A percentile compares a stretch with the other conserved stretches of the same genome.
Conservation (phyloP, 2,797 vertebrate species). For the Gallinago stenura region DNA sequence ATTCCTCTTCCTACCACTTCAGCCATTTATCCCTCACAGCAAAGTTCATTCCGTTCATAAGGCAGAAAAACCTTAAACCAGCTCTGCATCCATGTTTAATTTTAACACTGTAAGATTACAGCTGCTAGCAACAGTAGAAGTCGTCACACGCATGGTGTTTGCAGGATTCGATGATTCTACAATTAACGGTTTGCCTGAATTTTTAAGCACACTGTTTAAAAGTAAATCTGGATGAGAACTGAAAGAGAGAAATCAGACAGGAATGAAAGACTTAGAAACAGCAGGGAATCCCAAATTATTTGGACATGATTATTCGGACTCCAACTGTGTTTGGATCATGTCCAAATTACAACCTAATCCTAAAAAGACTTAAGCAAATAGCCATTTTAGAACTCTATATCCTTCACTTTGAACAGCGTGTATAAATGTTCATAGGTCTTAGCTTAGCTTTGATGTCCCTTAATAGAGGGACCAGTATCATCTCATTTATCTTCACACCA, state of each 20-base stretch:
- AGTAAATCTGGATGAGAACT: background rate
- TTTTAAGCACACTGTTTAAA: background rate
- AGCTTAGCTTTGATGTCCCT: background rate
- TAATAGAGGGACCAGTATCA: background rate
- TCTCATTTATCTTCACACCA: background rate
- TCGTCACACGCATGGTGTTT: background rate
- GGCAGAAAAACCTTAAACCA: background rate
- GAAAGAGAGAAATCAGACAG: background rate
- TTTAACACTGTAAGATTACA: background rate
- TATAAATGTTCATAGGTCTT: background rate
- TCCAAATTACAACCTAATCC: background rate
- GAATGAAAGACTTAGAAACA: background rate
- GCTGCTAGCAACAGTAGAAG: background rate
- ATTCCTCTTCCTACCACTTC: background rate
- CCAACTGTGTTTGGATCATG: background rate
- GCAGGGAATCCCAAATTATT: background rate
- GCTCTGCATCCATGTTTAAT: background rate
- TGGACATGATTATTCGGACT: background rate
- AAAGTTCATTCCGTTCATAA: background rate
- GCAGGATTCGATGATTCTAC: background rate
- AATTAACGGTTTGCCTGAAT: background rate
- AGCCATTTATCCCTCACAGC: background rate
- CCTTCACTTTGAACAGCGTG: background rate
- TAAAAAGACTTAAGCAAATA: background rate
- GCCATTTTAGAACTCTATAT: background rate